Evolutionary conservation across 2,797 vertebrate genomes (phyloP), one percentile per base, ranked within the genome.

Genomic region (Bufotes viridis): DNA sequence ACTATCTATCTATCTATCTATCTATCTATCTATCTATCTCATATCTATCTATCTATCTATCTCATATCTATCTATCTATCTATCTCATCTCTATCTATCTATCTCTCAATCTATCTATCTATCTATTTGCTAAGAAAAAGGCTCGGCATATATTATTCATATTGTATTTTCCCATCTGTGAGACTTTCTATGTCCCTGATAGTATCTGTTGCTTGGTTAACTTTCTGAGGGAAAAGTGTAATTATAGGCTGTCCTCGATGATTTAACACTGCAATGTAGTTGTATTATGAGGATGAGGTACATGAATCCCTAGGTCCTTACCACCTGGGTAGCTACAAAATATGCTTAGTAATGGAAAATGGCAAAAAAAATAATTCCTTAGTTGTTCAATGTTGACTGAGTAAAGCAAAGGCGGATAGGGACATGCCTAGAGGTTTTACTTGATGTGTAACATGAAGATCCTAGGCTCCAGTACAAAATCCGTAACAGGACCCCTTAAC

Each of bases 191-290:
- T 67, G 80, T 81, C 80, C 80, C 80, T 22, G 4, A 81, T 65
- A 51, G 60, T 61, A 81, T 81, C 13, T 65, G 80, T 81, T 81
- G 80, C 80, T 65, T 81, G 22, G 80, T 51, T 81, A 81, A n/a
- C 60, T 51, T 81, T 81, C 80, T 65, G 24, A 65, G 80, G 80
- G 60, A 81, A 51, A 81, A 65, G 60, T 67, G 7, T 81, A 81
- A 81, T 81, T 81, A 81, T 81, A 81, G 60, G 60, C 24, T 81
- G 80, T 81, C 80, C 61, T 67, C 12, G 51, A 67, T 81, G 80
- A 81, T 81, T 81, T 51, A 63, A 65, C 80, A 24, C 61, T 51
- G 8, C 2, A 14, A 67, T 51, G 34, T 65, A 67, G 63, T 65
- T 24, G 5, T 65, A 65, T 65, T 81, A 42, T 67, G 42, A 22